Evolutionary conservation across 2,113 vertebrate genomes (phyloP).

Genomic region (Pagrus major): DNA sequence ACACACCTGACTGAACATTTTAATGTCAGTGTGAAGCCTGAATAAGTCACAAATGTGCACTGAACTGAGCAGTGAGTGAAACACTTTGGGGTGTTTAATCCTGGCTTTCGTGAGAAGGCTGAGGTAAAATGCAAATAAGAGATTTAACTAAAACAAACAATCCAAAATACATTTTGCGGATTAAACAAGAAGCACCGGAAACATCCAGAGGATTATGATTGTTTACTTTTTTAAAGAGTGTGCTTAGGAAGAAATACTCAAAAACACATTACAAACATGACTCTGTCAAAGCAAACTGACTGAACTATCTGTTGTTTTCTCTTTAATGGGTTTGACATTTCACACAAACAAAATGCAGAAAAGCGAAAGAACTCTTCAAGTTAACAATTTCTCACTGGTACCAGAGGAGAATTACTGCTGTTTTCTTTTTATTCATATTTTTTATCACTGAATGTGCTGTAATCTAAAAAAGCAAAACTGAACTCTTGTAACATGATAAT

Average conservation of each 20-base stretch:
- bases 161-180: neutral
- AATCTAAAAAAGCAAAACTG: neutral
- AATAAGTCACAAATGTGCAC: neutral
- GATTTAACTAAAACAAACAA: neutral
- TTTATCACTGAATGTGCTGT: neutral
- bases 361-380: neutral
- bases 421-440: neutral
- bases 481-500: neutral
- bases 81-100: neutral
- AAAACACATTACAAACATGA: neutral
- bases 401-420: neutral
- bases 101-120: neutral
- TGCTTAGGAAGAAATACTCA: too few relatives aligned
- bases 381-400: neutral
- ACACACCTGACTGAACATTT: neutral
- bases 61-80: neutral
- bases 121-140: neutral
- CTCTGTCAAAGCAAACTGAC: neutral
- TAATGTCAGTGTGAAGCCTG: neutral
- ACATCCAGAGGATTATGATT: neutral
- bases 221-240: neutral
- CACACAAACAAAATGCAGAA: neutral
- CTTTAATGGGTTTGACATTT: constrained; percentile 14
- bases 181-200: neutral
- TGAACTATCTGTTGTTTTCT: neutral